Evolutionary conservation across 1,140 invertebrate genomes (phyloP), one percentile per base, ranked within the genome.

Genomic region (Anoplolepis gracilipes): DNA sequence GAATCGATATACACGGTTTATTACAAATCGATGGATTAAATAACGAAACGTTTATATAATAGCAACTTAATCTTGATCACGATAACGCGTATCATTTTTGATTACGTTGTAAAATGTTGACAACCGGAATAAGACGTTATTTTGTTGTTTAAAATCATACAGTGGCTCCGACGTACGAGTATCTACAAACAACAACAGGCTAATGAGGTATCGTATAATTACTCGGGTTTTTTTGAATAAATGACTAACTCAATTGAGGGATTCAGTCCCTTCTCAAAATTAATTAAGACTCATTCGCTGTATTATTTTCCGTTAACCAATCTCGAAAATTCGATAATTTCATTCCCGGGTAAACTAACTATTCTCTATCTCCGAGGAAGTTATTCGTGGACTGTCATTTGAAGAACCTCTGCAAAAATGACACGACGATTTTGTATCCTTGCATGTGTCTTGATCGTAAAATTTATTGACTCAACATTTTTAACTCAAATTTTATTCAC

Each of bases 151-250:
- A 75, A 92, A 93, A 70, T 90, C 88, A 85, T 82, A 87, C 90
- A 93, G 92, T 86, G 92, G 89, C 90, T 93, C 92, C 79, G 92
- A 93, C 75, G 89, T 92, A 79, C 90, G 93, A 88, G 88, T 92
- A 88, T 87, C 92, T 69, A 91, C 90, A 84, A 93, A 92, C 92
- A 93, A 93, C 92, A 92, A 93, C 92, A 93, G 91, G 82, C 89
- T 93, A 73, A 91, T 90, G 89, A 94, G 93, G 93, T 93, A 93
- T 88, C 42, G 85, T 86, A 81, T 84, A 87, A 64, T 81, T 57
- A 53, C 49, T 76, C 69, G 75, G 46, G 55, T 76, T 77, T 69
- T 49, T n/a, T 16, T 81, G 70, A 53, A 88, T 30, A 70, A 39
- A 76, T 10, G 8, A 85, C 59, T 88, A 88, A 70, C 2, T 33